Percentiles rank a stretch among this genome's conserved stretches.
These are phyloP conservation scores for Nothobranchius furzeri DNA, from an alignment of 2,113 vertebrate species.

Conservation along the genomic window DNA sequence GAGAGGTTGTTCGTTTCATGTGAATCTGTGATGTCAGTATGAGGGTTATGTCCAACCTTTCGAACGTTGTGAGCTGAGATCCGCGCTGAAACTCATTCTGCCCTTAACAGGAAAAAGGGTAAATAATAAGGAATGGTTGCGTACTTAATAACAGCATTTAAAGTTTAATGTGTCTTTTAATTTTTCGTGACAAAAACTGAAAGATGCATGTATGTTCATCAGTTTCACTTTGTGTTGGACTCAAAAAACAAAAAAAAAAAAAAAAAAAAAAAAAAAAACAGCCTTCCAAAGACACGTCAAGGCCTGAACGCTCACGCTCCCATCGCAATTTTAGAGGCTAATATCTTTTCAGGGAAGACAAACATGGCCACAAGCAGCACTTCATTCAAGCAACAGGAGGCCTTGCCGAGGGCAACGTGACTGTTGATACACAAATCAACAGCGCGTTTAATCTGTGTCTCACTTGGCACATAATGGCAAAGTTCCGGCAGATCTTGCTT, in stretches of 20 bases:
- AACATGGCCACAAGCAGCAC: conserved; percentile 57
- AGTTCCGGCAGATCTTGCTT: conserved; percentile 58
- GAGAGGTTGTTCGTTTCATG: no score
- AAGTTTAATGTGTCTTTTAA: no score
- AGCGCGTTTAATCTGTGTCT: conserved; percentile 65
- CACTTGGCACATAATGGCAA: conserved; percentile 65
- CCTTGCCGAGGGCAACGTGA: conserved; percentile 66
- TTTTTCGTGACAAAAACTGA: no score
- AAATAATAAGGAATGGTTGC: no score
- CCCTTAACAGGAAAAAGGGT: no score
- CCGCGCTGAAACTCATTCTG: no score
- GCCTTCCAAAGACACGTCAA: conserved; percentile 46
- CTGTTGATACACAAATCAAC: conserved; percentile 68
- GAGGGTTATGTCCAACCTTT: no score
- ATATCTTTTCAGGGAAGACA: conserved; percentile 61
- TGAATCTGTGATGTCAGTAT: no score
- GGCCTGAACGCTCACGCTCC: conserved; percentile 34
- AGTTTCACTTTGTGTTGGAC: conserved; percentile 33
- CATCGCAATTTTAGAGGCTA: conserved; percentile 59
- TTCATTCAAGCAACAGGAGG: conserved; percentile 56
- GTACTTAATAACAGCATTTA: no score
- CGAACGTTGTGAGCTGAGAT: no score
- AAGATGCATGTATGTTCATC: no score
- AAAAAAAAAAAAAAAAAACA: not conserved
- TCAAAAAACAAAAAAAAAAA: conserved; percentile 36